phyloP scores from a whole-genome alignment of 1,140 invertebrate genomes.

The Aphaenogaster floridana region DNA sequence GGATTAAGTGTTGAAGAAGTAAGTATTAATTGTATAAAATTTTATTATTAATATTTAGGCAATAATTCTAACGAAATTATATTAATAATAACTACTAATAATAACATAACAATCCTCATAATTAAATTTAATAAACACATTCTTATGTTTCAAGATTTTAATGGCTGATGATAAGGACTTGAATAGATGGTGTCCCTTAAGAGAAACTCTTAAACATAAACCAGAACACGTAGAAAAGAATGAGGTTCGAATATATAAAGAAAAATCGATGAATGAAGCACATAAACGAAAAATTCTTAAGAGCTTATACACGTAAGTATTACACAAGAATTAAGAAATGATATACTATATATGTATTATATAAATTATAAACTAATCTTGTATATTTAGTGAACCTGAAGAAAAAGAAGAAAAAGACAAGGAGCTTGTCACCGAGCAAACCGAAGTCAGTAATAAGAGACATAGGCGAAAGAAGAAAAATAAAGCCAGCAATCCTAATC shows the following conservation, averaged over 20 bases:
- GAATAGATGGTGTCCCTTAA: slow-evolving; percentile 97
- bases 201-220: slow-evolving; percentile 94
- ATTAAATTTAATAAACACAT: slow-evolving; percentile 27
- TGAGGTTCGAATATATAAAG: slow-evolving; percentile 92
- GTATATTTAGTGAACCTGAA: slow-evolving; percentile 62
- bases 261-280: slow-evolving; percentile 91
- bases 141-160: slow-evolving; percentile 90
- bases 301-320: slow-evolving; percentile 91
- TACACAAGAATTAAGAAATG: slow-evolving; percentile 23
- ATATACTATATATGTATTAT: slow-evolving; percentile 41
- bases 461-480: slow-evolving; percentile 71
- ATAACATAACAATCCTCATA: slow-evolving; percentile 17
- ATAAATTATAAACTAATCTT: slow-evolving; percentile 7
- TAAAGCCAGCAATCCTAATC: slow-evolving; percentile 39
- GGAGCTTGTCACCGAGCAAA: slow-evolving; percentile 14
- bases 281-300: slow-evolving; percentile 95
- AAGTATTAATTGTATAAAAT: slow-evolving; percentile 70
- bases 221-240: slow-evolving; percentile 93
- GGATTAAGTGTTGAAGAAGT: slow-evolving; percentile 97
- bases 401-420: slow-evolving; percentile 54
- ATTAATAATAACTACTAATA: too few relatives aligned
- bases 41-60: neutral
- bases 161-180: slow-evolving; percentile 96
- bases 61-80: neutral
- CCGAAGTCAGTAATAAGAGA: slow-evolving; percentile 66